Conservation (phyloP, 2,888 invertebrate genomes). For the Agrypnus murinus region DNA sequence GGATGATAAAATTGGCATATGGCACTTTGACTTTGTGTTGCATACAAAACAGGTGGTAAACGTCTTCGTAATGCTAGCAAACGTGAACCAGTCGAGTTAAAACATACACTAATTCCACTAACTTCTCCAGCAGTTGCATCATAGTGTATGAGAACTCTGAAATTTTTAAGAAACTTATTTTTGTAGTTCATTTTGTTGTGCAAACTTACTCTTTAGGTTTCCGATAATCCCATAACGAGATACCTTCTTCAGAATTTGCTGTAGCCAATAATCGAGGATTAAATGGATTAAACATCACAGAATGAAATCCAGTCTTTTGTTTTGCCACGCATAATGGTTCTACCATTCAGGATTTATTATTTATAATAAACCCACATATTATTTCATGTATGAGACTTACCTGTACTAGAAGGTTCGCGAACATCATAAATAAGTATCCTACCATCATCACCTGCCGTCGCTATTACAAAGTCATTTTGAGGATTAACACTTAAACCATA, state of each 20-base stretch:
- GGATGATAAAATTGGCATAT: constrained; percentile 92
- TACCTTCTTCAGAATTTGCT: constrained; percentile 92
- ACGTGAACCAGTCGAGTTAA: constrained; percentile 85
- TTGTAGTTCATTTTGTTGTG: neutral
- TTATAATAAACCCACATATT: neutral
- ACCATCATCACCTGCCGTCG: constrained; percentile 95
- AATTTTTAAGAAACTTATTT: neutral
- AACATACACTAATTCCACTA: constrained; percentile 94
- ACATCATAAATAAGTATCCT: constrained; percentile 90
- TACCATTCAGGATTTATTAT: constrained; percentile 55
- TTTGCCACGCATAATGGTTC: constrained; percentile 82
- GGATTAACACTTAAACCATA: constrained; percentile 93
- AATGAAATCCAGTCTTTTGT: constrained; percentile 88
- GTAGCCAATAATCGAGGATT: constrained; percentile 88
- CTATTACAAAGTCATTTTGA: constrained; percentile 86
- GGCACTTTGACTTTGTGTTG: constrained; percentile 79
- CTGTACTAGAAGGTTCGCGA: constrained; percentile 73
- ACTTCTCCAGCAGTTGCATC: constrained; percentile 71
- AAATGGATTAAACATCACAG: constrained; percentile 94
- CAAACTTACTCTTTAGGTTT: constrained; percentile 84
- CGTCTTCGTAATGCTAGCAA: constrained; percentile 89
- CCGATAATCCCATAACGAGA: constrained; percentile 92
- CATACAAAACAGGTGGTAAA: constrained; percentile 89
- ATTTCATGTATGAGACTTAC: constrained; percentile 21
- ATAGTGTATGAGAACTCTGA: constrained; percentile 82